A percentile compares a stretch with the other conserved stretches of the same genome.
These are phyloP conservation scores for Drosophila flavopinicola DNA, from an alignment of 2,888 invertebrate genomes.

Conservation along the genomic window DNA sequence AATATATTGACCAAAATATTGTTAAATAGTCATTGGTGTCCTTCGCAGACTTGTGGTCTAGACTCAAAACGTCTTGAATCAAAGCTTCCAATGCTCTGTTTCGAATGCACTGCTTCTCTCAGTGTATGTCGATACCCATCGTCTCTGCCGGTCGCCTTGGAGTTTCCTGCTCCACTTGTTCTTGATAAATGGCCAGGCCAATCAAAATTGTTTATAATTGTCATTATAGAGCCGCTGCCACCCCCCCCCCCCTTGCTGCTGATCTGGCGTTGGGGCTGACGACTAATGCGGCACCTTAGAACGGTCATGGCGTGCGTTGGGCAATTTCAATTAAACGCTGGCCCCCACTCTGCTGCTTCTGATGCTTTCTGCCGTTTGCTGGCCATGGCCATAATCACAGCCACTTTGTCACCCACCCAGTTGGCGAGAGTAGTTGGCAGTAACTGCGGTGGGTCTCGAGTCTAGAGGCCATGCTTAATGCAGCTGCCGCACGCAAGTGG, in stretches of 20 bases:
- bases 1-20: no score
- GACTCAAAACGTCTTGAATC: no score
- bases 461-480: slow-evolving; percentile 55
- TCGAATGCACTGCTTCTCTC: background rate
- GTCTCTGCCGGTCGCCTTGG: background rate
- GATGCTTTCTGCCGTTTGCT: slow-evolving; percentile 12
- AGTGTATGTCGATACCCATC: no score
- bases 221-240: slow-evolving; percentile 45
- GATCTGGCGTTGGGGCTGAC: slow-evolving; percentile 62
- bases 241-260: background rate
- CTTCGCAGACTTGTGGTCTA: no score
- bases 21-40: no score
- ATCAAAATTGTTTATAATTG: slow-evolving; percentile 78
- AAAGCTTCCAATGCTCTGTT: no score
- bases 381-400: slow-evolving; percentile 71
- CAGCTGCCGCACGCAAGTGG: slow-evolving; percentile 76
- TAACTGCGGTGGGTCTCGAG: slow-evolving; percentile 42
- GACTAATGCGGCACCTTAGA: slow-evolving; percentile 79
- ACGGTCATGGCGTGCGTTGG: slow-evolving; percentile 76
- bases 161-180: slow-evolving; percentile 41
- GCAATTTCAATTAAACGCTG: slow-evolving; percentile 76
- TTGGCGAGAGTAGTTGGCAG: slow-evolving; percentile 37
- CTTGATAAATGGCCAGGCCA: slow-evolving; percentile 64
- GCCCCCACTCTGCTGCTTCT: background rate
- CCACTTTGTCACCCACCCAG: slow-evolving; percentile 77